These are phyloP conservation scores for Callinectes sapidus DNA, from an alignment of 2,888 invertebrate species.

Conservation along the genomic window DNA sequence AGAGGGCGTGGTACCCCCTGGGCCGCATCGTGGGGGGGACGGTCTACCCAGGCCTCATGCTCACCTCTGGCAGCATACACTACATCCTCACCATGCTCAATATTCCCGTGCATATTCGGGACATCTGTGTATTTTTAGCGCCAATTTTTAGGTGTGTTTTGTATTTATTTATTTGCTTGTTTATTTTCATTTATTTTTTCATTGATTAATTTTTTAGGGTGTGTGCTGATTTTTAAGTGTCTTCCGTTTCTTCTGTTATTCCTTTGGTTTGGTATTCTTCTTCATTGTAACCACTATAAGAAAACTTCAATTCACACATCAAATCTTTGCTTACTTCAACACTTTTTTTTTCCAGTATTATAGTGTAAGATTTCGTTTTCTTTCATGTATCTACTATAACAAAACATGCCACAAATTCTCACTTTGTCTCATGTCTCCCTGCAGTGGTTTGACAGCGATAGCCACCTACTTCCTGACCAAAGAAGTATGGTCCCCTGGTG, in stretches of 20 bases:
- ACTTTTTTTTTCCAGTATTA: too few relatives aligned
- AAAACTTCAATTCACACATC: too few relatives aligned
- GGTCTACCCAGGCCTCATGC: conserved; percentile 99
- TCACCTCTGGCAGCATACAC: conserved; percentile 98
- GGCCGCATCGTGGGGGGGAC: conserved; percentile 99
- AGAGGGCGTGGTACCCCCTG: conserved; percentile 99
- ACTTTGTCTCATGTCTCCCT: conserved; percentile 74
- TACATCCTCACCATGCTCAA: conserved; percentile 92
- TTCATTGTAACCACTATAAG: too few relatives aligned
- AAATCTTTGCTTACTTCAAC: too few relatives aligned
- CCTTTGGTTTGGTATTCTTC: background rate
- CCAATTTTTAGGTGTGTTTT: conserved; percentile 90
- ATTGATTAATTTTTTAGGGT: conserved; percentile 19
- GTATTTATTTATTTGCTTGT: background rate
- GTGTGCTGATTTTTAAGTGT: background rate
- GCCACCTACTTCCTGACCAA: conserved; percentile 98
- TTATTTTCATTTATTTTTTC: background rate
- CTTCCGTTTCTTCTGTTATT: background rate
- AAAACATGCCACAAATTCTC: too few relatives aligned
- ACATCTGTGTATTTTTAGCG: conserved; percentile 98
- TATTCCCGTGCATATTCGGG: conserved; percentile 98
- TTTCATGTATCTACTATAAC: too few relatives aligned
- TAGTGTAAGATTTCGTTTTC: too few relatives aligned
- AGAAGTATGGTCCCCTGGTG: conserved; percentile 95
- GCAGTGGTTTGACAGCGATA: conserved; percentile 96